Base-by-base conservation (phyloP, 2,113 vertebrate species). In the Actenoides hombroni region DNA sequence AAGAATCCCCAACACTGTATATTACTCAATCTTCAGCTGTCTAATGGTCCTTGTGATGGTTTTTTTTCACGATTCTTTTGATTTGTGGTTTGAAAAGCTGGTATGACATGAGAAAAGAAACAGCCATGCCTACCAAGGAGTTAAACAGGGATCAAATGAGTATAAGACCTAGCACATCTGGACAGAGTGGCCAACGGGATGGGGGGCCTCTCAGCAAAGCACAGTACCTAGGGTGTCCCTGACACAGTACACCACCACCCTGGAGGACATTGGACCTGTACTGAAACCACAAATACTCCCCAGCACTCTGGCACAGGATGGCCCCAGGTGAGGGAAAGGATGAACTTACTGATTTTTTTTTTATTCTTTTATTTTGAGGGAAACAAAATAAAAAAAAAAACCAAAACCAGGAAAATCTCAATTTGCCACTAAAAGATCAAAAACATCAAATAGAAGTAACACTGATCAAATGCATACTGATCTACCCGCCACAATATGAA, bases 151-250 rank as follows among this genome's bases (percentile, higher is more conserved):
- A 35, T 20, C 17, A 71, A 60, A 53, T 8, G 5, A 40, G 14
- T 53, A 4, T 53, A n/a, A 78, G n/a, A 78, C 15, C 21, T 35
- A 56, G 26, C 5, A 18, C n/a, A 71, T 20, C 18, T 37, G 16
- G 13, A 21, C 23, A 68, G 25, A 23, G 4, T 31, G 25, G 13
- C 25, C 17, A 39, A 33, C 1, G 1, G 33, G 19, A 13, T 51
- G 15, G 17, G 19, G 10, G 11, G 5, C 13, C 21, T 1, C 0
- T n/a, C 28, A 39, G 37, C 26, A 29, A 16, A 16, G 33, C 28
- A 23, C 11, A 53, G 9, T 8, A 33, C 33, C 31, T 11, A 33
- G 7, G 10, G 20, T 31, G 17, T 35, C 42, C 24, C 28, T 71
- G 23, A 1, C 1, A 3, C 24, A 4, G n/a, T 46, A 40, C 17